A percentile compares a stretch with the other conserved stretches of the same genome.
Evolutionary conservation across 2,113 vertebrate genomes (phyloP).

Genomic region (Oncorhynchus masou): DNA sequence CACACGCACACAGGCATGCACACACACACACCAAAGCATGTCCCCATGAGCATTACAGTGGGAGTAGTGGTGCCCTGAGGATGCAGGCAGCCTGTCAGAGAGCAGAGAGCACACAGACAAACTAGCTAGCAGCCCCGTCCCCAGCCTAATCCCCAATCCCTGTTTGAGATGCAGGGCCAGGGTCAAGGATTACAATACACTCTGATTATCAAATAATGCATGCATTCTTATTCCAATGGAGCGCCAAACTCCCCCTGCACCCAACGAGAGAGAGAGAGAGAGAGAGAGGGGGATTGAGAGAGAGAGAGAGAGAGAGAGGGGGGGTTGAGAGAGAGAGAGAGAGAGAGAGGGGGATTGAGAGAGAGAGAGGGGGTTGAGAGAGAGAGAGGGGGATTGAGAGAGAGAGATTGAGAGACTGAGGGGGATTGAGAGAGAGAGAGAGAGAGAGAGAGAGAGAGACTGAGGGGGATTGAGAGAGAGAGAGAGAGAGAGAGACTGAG

Average conservation of each 20-base stretch:
- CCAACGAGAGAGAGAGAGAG: slow-evolving; percentile 32
- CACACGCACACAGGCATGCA: no score
- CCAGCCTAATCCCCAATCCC: slow-evolving; percentile 75
- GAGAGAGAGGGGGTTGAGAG: not conserved
- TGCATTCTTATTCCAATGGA: slow-evolving; percentile 74
- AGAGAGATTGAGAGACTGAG: no score
- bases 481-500: not conserved
- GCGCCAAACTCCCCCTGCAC: slow-evolving; percentile 43
- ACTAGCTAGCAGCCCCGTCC: slow-evolving; percentile 25
- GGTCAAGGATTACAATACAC: slow-evolving; percentile 82
- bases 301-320: no score
- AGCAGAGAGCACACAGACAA: not conserved
- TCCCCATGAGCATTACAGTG: no score
- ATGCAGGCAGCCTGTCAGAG: no score
- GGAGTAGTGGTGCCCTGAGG: no score
- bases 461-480: no score
- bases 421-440: not conserved
- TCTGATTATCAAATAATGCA: slow-evolving; percentile 80
- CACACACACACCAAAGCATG: no score
- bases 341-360: no score
- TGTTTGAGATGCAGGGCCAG: slow-evolving; percentile 79
- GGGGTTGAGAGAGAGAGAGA: no score
- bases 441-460: no score
- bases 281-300: not conserved
- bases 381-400: no score